Percentiles rank a stretch among this genome's conserved stretches.
These are phyloP conservation scores for Fistularia commersonii DNA, from an alignment of 2,797 vertebrate genomes.

Conservation along the genomic window DNA sequence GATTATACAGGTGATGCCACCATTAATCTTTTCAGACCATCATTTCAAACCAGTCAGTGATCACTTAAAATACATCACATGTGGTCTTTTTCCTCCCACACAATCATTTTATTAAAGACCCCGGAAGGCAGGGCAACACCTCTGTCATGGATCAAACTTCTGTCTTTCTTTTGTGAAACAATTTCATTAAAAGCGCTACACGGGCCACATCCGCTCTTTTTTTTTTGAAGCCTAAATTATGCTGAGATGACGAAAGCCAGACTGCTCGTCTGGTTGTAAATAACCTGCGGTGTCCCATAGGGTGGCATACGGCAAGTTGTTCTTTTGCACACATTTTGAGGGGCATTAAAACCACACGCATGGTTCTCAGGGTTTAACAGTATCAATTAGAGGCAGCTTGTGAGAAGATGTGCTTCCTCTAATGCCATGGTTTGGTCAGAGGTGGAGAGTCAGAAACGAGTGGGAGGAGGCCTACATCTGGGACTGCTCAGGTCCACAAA, in stretches of 20 bases:
- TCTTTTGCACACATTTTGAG: conserved; percentile 47
- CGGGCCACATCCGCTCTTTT: conserved; percentile 26
- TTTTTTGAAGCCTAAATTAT: conserved; percentile 34
- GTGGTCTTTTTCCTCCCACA: conserved; percentile 1
- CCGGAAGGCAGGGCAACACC: too few species aligned
- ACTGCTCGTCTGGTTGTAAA: conserved; percentile 55
- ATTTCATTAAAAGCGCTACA: neutral
- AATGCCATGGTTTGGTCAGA: conserved; percentile 46
- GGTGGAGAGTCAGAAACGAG: conserved; percentile 38
- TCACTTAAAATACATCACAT: too few species aligned
- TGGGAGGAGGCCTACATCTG: conserved; percentile 17
- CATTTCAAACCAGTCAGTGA: too few species aligned
- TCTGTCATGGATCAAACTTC: too few species aligned
- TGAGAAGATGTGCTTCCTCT: conserved; percentile 59
- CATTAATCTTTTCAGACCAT: too few species aligned
- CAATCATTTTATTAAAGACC: conserved; percentile 26
- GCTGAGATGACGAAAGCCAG: conserved; percentile 44
- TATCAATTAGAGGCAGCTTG: conserved; percentile 63
- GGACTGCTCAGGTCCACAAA: conserved; percentile 8
- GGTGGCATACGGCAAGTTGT: conserved; percentile 50
- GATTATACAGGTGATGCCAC: too few species aligned
- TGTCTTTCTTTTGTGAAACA: too few species aligned
- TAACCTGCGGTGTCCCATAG: conserved; percentile 64
- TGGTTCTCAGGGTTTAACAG: conserved; percentile 42
- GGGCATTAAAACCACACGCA: conserved; percentile 42